Evolutionary conservation across 2,888 invertebrate species (phyloP), one percentile per base, ranked within the genome.

Genomic region (Mesochorus sp.): DNA sequence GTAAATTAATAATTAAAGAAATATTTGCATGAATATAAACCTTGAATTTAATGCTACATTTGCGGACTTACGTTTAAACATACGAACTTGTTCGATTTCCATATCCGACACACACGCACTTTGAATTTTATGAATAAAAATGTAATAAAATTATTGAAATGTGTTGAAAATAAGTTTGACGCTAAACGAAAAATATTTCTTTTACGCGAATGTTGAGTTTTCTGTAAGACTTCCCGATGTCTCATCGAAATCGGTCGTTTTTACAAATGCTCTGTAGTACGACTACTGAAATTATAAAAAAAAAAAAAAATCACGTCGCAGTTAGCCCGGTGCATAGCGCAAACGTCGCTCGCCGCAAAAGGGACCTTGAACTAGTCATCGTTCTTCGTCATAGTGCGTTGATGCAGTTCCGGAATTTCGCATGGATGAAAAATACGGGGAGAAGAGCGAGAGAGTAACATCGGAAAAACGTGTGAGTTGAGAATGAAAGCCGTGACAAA

Each of bases 401-500:
- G 31, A 4, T 57, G 19, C 14, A 49, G 19, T 3, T 62, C 14
- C 5, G n/a, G 8, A 19, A 24, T 28, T 12, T 59, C 24, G 3
- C 2, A 34, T 24, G n/a, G 14, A 10, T 14, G 24, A 44, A 53
- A 62, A 55, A 53, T n/a, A n/a, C 14, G 17, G 39, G 37, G 21
- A 49, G 51, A 39, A 14, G 10, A 26, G 8, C 19, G 34, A 1
- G 37, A 5, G 2, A n/a, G 28, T 31, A 8, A 12, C 17, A 8
- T 2, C 17, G 17, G 17, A n/a, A 53, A 8, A 76, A 8, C 49
- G 57, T 53, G 28, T 59, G 71, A 21, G 71, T 49, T 70, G 51
- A 72, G 73, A 79, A 76, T 81, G 82, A 78, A 61, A 28, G 61
- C 64, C 77, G 83, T 76, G 77, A 71, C 78, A 82, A 82, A 80